Evolutionary conservation across 2,797 vertebrate genomes (phyloP).

Genomic region (Coregonus sp.): DNA sequence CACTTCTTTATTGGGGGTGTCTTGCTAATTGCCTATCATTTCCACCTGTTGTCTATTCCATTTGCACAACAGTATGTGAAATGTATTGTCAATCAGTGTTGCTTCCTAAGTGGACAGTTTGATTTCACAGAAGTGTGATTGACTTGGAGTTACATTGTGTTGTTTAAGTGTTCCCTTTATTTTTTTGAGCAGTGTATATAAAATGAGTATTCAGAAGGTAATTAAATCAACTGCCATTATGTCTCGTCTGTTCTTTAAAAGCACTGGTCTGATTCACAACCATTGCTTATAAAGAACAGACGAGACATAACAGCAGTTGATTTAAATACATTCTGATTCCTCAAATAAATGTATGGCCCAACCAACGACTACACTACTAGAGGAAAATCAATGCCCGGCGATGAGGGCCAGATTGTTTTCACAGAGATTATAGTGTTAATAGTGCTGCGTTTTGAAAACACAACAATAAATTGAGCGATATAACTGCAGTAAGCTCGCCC

Average conservation of each 20-base stretch:
- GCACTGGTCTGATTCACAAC: background rate
- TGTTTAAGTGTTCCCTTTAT: too few relatives aligned
- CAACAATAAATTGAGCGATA: slow-evolving; percentile 2
- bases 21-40: too few relatives aligned
- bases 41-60: too few relatives aligned
- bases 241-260: too few relatives aligned
- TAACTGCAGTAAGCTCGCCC: background rate
- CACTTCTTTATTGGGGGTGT: too few relatives aligned
- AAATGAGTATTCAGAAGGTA: background rate
- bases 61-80: too few relatives aligned
- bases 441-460: background rate
- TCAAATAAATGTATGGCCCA: background rate
- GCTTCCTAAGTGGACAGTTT: too few relatives aligned
- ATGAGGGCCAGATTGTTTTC: background rate
- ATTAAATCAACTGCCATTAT: too few relatives aligned
- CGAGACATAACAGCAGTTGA: background rate
- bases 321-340: background rate
- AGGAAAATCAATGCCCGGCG: background rate
- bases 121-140: too few relatives aligned
- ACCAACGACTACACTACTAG: background rate
- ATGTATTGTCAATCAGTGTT: too few relatives aligned
- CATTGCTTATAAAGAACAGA: background rate
- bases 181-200: too few relatives aligned
- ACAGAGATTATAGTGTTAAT: background rate
- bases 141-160: too few relatives aligned